Percentiles rank a stretch among this genome's conserved stretches.
These are phyloP conservation scores for Terrapene triunguis DNA, from an alignment of 2,113 vertebrate species.

Conservation along the genomic window DNA sequence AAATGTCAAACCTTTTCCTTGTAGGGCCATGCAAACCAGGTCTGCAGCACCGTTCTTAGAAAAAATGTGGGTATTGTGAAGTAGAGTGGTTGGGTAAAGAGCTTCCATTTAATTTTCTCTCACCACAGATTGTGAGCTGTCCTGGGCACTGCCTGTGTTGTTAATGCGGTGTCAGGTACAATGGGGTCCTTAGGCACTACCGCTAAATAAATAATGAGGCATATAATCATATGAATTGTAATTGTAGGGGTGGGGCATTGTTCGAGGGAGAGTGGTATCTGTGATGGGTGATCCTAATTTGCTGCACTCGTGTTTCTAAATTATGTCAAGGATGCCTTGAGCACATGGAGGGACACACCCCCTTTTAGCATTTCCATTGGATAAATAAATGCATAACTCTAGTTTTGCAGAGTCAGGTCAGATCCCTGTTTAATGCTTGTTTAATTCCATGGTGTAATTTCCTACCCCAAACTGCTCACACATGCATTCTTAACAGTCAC, in stretches of 20 bases:
- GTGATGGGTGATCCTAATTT: not conserved
- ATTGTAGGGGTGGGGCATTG: not conserved
- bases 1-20: not conserved
- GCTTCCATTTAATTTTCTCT: not conserved
- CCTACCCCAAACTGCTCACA: not conserved
- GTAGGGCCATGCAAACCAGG: not conserved
- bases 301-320: not conserved
- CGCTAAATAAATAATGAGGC: not conserved
- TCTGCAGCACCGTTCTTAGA: not conserved
- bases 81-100: not conserved
- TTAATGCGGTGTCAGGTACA: not conserved
- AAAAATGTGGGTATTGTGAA: not conserved
- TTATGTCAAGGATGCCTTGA: not conserved
- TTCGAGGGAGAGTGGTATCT: not conserved
- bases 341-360: not conserved
- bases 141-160: not conserved
- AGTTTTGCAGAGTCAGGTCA: slow-evolving; percentile 2
- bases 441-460: not conserved
- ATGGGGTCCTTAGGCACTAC: not conserved
- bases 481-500: not conserved
- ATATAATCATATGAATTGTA: not conserved
- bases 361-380: not conserved
- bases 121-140: not conserved
- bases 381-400: not conserved
- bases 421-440: not conserved